Base-by-base conservation (phyloP, 2,113 vertebrate species). In the Chauna torquata region DNA sequence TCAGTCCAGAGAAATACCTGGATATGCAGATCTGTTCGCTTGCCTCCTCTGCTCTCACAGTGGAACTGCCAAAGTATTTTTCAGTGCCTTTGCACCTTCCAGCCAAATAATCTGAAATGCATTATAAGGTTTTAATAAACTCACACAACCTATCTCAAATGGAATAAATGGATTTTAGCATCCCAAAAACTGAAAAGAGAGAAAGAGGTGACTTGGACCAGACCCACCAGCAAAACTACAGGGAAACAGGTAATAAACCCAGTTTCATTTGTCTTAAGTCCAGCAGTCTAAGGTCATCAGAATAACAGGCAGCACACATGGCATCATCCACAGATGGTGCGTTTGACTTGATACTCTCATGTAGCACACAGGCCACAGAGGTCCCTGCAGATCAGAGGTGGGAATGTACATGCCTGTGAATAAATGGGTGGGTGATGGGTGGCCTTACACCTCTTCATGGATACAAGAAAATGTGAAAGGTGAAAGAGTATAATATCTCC, bases 361-460 rank as follows among this genome's bases (percentile, higher is more conserved):
- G 16, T 25, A 55, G n/a, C 1, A 2, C 38, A 70, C 7, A 36
- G 28, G 4, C 7, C 30, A 50, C 1, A 0, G 36, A 10, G 9
- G 17, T 55, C 32, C 18, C 28, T 42, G 12, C 8, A 30, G 50
- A 50, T 42, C 16, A 42, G 66, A 50, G 8, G 25, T 19, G 32
- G 12, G 24, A 86, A 40, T 0, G 0, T 34, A 16, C 32, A 13
- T 50, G 23, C 6, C 28, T 79, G 28, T 34, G 54, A 61, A 81
- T 20, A 74, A 78, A 75, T 1, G 20, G 6, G 9, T 38, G 17
- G 22, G 27, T 28, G 49, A 34, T 19, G 3, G 10, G 22, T 47
- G 40, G 30, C 54, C 30, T 68, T n/a, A 27, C 5, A 34, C 5
- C 64, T 80, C 36, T 64, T 58, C 12, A 45, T 2, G 12, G 12